Base-by-base conservation (phyloP, 2,797 vertebrate species). In the Micromesistius poutassou region DNA sequence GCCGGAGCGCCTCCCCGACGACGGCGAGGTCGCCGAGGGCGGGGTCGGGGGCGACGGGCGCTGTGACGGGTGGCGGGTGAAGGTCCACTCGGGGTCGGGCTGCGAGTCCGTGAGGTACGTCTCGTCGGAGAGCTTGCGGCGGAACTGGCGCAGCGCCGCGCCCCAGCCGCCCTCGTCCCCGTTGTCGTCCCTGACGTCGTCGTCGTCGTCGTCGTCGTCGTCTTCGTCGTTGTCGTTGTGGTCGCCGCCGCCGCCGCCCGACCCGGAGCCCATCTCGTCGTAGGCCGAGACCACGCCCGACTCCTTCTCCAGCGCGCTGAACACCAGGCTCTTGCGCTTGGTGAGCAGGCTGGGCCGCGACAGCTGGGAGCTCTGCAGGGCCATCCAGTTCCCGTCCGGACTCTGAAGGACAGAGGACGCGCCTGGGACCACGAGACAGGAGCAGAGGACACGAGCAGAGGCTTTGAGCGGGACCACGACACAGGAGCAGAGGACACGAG, bases 361-460 rank as follows among this genome's bases (percentile, higher is more conserved):
- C 80, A 93, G 87, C 25, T 93, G 30, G 0, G 94, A 92, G 8
- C 94, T 97, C 86, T 97, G 96, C 86, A 98, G 84, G 36, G 97
- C 95, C 3, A 98, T 94, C 97, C 98, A 99, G 90, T 99, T 99
- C 16, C 97, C 97, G 35, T 98, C 97, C 0, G 95, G 94, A 82
- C 97, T 98, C 83, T 97, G 96, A 14, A 99, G 91, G 76, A 97
- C 92, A 0, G 95, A 93, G 72, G 94, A 94, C 0, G 93, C 92
- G 84, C 87, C 97, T 98, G 36, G 1, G 81, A 74, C 25, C 35
- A 36, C 12, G 16, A 5, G 36, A 36, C 16, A 36, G 4, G 7
- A 7, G 71, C 4, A 36, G 30, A 12, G 16, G n/a, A n/a, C n/a
- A n/a, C n/a, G n/a, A n/a, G n/a, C n/a, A n/a, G n/a, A n/a, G n/a